Conservation (phyloP, 2,797 vertebrate genomes). For the Propithecus perrieri region DNA sequence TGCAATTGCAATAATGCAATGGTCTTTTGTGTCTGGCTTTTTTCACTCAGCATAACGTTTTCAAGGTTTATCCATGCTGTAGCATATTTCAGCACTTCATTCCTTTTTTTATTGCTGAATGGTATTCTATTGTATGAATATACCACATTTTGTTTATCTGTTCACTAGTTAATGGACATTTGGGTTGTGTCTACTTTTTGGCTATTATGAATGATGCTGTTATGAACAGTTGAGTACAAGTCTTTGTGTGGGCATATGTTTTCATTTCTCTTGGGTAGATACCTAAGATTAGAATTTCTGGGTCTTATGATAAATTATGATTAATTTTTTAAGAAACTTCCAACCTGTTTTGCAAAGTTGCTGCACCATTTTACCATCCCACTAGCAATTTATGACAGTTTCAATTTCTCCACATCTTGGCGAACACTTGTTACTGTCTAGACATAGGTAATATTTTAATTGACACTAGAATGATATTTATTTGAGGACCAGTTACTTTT, state of each 20-base stretch:
- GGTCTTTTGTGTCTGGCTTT: background rate
- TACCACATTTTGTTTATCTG: background rate
- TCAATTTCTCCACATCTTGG: background rate
- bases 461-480: conserved; percentile 25
- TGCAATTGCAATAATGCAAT: background rate
- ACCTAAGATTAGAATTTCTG: background rate
- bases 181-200: background rate
- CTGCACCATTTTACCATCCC: background rate
- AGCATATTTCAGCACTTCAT: background rate
- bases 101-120: background rate
- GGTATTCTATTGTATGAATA: background rate
- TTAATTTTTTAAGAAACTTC: conserved; percentile 11
- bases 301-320: background rate
- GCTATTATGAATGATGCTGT: background rate
- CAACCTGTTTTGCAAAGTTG: background rate
- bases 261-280: background rate
- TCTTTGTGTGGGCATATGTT: background rate
- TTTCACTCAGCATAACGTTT: background rate
- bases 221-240: background rate
- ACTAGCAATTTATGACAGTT: background rate
- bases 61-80: background rate
- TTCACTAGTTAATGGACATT: background rate
- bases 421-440: background rate
- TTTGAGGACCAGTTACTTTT: conserved; percentile 3
- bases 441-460: background rate